A percentile compares a stretch with the other conserved stretches of the same genome.
phyloP scores from a whole-genome alignment of 2,797 vertebrate species.

The Trachurus trachurus region DNA sequence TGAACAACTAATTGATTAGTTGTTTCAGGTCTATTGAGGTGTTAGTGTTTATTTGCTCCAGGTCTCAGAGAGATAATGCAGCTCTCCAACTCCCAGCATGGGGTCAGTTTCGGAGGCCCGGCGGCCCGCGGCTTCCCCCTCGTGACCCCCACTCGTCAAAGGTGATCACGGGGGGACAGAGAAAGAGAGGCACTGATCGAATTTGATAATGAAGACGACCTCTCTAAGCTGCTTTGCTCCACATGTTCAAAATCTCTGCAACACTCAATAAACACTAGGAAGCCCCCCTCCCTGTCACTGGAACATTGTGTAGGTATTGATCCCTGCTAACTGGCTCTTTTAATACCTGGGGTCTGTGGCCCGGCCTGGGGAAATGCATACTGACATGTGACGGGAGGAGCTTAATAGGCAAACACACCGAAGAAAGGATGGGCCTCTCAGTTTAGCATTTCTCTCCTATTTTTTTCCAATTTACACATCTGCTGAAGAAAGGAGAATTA shows the following conservation, averaged over 20 bases:
- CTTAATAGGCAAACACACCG: slow-evolving; percentile 80
- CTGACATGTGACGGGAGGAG: slow-evolving; percentile 85
- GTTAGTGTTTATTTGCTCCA: slow-evolving; percentile 46
- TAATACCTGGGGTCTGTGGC: slow-evolving; percentile 84
- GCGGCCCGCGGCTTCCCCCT: slow-evolving; percentile 42
- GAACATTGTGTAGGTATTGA: slow-evolving; percentile 89
- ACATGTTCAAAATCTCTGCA: slow-evolving; percentile 84
- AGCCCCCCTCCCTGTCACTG: slow-evolving; percentile 79
- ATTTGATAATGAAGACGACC: slow-evolving; percentile 89
- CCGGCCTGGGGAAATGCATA: slow-evolving; percentile 79
- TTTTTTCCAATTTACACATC: slow-evolving; percentile 84
- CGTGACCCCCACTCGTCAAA: slow-evolving; percentile 79
- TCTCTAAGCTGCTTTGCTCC: slow-evolving; percentile 86
- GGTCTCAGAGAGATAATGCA: slow-evolving; percentile 54
- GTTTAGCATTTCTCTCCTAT: slow-evolving; percentile 83
- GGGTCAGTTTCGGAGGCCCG: slow-evolving; percentile 55
- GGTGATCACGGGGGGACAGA: slow-evolving; percentile 79
- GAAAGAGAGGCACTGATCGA: slow-evolving; percentile 83
- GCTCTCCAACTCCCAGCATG: slow-evolving; percentile 76
- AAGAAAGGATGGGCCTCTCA: slow-evolving; percentile 84
- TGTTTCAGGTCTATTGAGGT: not conserved
- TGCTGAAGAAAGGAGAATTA: slow-evolving; percentile 81
- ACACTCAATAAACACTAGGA: slow-evolving; percentile 81
- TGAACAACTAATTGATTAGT: not conserved
- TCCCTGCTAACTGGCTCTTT: slow-evolving; percentile 82